Conservation (phyloP, 2,113 vertebrate species). For the Scolopax mira region DNA sequence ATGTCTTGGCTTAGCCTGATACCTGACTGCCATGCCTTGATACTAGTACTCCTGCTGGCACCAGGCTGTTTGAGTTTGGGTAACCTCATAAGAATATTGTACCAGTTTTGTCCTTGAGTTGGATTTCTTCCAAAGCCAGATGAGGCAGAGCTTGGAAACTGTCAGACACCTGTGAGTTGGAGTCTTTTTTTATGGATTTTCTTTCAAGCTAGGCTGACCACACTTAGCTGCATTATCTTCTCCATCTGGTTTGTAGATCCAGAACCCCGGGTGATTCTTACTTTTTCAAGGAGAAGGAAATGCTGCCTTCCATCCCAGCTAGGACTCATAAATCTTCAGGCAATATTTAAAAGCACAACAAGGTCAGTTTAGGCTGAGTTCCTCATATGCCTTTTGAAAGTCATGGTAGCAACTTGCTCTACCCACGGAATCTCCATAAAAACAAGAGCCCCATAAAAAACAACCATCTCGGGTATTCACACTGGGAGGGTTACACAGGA, state of each 20-base stretch:
- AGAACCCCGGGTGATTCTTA: not conserved
- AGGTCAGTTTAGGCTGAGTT: not conserved
- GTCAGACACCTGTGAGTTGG: not conserved
- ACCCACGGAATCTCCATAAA: not conserved
- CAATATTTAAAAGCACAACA: not conserved
- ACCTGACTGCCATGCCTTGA: not conserved
- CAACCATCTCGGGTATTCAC: not conserved
- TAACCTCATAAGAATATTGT: not conserved
- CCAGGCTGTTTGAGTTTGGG: not conserved
- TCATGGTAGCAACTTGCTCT: not conserved
- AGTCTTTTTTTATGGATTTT: not conserved
- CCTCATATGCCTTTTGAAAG: not conserved
- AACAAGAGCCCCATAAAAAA: not conserved
- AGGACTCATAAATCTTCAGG: not conserved
- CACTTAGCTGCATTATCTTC: not conserved
- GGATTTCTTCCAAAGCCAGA: not conserved
- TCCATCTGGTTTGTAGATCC: not conserved
- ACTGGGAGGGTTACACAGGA: not conserved
- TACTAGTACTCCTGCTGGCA: not conserved
- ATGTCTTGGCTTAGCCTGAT: not conserved
- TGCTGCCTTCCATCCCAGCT: not conserved
- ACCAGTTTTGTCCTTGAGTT: not conserved
- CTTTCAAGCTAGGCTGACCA: not conserved
- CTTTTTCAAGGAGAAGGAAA: not conserved
- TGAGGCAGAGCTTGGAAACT: not conserved